Conservation (phyloP, 2,797 vertebrate species). For the Acestrorhynchus altus region DNA sequence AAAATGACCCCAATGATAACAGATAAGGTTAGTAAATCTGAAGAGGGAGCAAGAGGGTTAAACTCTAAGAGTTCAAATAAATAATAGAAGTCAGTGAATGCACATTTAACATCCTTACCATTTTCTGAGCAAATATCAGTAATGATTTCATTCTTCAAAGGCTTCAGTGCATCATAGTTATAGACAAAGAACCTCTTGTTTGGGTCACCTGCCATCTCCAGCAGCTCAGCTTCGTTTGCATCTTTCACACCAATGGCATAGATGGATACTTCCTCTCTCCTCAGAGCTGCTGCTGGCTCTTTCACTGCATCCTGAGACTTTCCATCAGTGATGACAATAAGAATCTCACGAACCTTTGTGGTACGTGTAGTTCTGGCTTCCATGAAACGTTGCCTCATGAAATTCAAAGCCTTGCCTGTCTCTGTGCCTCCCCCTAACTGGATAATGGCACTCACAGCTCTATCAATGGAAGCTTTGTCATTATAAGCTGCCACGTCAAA, state of each 20-base stretch:
- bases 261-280: conserved; percentile 67
- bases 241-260: conserved; percentile 83
- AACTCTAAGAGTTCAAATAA: not conserved
- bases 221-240: conserved; percentile 69
- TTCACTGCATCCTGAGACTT: conserved; percentile 77
- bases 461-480: conserved; percentile 61
- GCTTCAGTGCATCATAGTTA: conserved; percentile 81
- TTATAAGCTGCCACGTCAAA: conserved; percentile 70
- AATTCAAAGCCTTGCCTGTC: conserved; percentile 77
- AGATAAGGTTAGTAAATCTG: too few species aligned
- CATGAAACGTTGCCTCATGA: conserved; percentile 74
- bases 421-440: conserved; percentile 75
- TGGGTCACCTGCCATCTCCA: conserved; percentile 71
- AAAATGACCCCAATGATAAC: too few species aligned
- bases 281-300: conserved; percentile 71
- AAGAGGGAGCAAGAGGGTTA: too few species aligned
- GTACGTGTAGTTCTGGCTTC: conserved; percentile 62
- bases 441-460: conserved; percentile 72
- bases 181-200: conserved; percentile 79
- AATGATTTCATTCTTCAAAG: conserved; percentile 80
- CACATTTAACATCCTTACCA: conserved; percentile 71
- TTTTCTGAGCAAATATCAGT: conserved; percentile 82
- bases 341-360: conserved; percentile 70
- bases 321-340: conserved; percentile 86
- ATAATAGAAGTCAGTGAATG: not conserved